phyloP scores from a whole-genome alignment of 2,888 invertebrate genomes.

The Rugalucina vietnamica region DNA sequence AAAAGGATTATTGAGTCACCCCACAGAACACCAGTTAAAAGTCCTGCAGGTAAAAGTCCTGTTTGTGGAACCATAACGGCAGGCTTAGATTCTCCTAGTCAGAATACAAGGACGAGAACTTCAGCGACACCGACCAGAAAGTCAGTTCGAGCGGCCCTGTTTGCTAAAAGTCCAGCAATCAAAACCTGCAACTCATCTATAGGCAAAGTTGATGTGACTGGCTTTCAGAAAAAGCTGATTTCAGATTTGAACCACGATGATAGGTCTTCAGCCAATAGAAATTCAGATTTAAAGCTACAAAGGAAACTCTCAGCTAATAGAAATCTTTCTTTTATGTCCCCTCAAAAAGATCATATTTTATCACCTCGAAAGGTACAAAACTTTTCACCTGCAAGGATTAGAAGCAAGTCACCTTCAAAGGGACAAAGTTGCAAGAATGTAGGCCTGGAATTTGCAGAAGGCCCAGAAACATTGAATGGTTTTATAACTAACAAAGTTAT shows the following conservation, averaged over 20 bases:
- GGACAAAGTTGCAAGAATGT: not conserved
- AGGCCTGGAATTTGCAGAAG: not conserved
- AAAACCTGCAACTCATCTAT: constrained; percentile 35
- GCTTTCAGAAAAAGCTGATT: not conserved
- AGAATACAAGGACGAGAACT: constrained; percentile 64
- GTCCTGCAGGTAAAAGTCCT: constrained; percentile 32
- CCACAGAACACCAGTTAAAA: constrained; percentile 55
- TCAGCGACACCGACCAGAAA: constrained; percentile 63
- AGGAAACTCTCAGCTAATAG: not conserved
- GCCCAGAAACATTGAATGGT: too few relatives aligned
- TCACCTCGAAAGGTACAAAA: not conserved
- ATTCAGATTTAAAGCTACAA: not conserved
- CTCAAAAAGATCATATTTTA: too few relatives aligned
- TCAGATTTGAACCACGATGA: too few relatives aligned
- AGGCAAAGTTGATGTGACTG: constrained; percentile 25
- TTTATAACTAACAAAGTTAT: not conserved
- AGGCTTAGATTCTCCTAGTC: constrained; percentile 67
- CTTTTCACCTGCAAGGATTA: not conserved
- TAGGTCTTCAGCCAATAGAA: not conserved
- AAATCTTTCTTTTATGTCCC: not conserved
- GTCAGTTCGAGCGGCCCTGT: constrained; percentile 68
- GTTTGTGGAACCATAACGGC: constrained; percentile 28
- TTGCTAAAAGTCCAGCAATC: constrained; percentile 65
- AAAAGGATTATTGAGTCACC: constrained; percentile 24
- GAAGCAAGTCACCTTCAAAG: not conserved